A percentile compares a stretch with the other conserved stretches of the same genome.
phyloP scores from a whole-genome alignment of 2,888 invertebrate genomes.

The Amblyjoppa fuscipennis region DNA sequence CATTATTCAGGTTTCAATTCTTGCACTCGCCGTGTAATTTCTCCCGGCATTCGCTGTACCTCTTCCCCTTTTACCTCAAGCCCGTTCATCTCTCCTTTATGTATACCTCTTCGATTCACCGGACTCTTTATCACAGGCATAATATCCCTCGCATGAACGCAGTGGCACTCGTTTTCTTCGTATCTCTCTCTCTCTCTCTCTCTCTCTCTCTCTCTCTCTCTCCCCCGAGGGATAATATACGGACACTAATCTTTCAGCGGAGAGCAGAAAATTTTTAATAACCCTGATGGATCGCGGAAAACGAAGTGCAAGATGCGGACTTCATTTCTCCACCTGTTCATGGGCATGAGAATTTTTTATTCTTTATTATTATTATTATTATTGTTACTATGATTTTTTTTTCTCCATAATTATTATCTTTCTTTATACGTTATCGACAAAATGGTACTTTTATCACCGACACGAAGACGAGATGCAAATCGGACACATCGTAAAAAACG shows the following conservation, averaged over 20 bases:
- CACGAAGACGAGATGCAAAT: not conserved
- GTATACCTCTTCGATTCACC: conserved; percentile 42
- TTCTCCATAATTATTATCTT: conserved; percentile 1
- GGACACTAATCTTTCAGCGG: conserved; percentile 62
- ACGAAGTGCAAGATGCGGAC: conserved; percentile 42
- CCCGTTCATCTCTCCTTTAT: conserved; percentile 14
- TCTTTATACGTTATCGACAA: conserved; percentile 33
- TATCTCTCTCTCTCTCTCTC: not conserved
- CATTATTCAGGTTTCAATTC: no score
- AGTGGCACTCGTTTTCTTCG: conserved; percentile 5
- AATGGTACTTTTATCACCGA: conserved; percentile 41
- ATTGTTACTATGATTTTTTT: not conserved
- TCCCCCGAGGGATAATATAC: conserved; percentile 20
- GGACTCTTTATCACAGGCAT: conserved; percentile 16
- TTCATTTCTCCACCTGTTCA: conserved; percentile 29
- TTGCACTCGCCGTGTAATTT: no score
- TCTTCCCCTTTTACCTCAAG: not conserved
- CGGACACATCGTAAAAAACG: not conserved
- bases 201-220: not conserved
- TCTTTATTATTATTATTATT: conserved; percentile 14
- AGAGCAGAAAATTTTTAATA: conserved; percentile 65
- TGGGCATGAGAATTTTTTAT: conserved; percentile 8
- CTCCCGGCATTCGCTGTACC: not conserved
- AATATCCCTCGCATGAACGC: conserved; percentile 6
- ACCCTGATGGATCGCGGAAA: conserved; percentile 63